These are phyloP conservation scores for Chrysomallon squamiferum DNA, from an alignment of 1,140 invertebrate genomes.

Conservation along the genomic window DNA sequence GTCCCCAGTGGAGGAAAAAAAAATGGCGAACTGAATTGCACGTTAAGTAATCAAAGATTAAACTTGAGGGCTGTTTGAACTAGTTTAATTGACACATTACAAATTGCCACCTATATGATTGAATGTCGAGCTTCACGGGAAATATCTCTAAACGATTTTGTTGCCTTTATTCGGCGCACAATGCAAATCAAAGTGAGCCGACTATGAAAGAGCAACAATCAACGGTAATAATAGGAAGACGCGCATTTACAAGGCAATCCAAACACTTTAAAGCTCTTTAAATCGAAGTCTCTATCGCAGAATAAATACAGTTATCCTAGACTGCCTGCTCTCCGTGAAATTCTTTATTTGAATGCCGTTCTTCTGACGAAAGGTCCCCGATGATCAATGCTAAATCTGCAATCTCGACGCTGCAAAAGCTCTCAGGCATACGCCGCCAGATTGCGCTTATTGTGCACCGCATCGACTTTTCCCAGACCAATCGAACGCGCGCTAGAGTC, in stretches of 20 bases:
- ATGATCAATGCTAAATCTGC: constrained; percentile 1
- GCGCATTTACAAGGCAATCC: constrained; percentile 1
- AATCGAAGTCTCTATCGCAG: constrained; percentile 9
- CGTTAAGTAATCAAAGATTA: too few relatives aligned
- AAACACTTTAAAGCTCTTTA: constrained; percentile 10
- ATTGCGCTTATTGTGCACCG: background rate
- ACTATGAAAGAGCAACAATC: constrained; percentile 6
- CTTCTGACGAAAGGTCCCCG: background rate
- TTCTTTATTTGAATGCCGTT: constrained; percentile 6
- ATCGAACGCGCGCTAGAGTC: background rate
- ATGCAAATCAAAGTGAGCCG: too few relatives aligned
- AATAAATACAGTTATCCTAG: constrained; percentile 5
- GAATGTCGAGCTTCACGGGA: too few relatives aligned
- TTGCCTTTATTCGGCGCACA: too few relatives aligned
- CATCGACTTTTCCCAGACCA: constrained; percentile 5
- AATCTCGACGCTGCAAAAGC: background rate
- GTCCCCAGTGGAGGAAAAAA: too few relatives aligned
- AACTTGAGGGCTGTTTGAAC: too few relatives aligned
- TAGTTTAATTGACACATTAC: too few relatives aligned
- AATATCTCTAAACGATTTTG: too few relatives aligned
- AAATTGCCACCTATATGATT: too few relatives aligned
- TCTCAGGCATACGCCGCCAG: background rate
- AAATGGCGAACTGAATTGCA: too few relatives aligned
- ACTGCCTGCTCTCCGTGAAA: constrained; percentile 3
- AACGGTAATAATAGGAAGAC: constrained; percentile 3